phyloP scores from a whole-genome alignment of 2,888 invertebrate genomes.

The Steinernema hermaphroditum region DNA sequence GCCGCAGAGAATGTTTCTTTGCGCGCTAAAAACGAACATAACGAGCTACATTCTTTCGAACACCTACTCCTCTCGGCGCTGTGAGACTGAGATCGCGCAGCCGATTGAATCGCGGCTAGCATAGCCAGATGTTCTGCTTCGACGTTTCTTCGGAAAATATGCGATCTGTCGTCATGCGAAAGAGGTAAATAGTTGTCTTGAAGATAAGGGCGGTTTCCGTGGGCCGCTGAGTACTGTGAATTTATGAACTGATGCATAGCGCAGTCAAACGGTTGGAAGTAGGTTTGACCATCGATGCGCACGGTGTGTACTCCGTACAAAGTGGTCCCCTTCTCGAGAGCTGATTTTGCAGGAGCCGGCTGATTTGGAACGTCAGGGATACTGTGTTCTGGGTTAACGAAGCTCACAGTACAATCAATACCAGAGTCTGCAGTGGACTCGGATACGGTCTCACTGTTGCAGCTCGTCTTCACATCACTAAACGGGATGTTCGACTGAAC shows the following conservation, averaged over 20 bases:
- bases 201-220: slow-evolving; percentile 21
- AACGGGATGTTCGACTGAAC: slow-evolving; percentile 2
- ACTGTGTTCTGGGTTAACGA: background rate
- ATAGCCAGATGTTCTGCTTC: slow-evolving; percentile 17
- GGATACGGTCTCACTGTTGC: slow-evolving; percentile 2
- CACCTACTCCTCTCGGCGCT: slow-evolving; percentile 5
- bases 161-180: background rate
- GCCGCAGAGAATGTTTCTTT: slow-evolving; percentile 17
- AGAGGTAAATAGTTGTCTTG: slow-evolving; percentile 5
- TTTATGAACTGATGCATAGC: slow-evolving; percentile 22
- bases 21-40: background rate
- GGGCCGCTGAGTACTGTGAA: slow-evolving; percentile 10
- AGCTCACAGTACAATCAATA: background rate
- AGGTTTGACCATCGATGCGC: slow-evolving; percentile 44
- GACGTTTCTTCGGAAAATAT: background rate
- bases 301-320: slow-evolving; percentile 46
- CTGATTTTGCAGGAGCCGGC: background rate
- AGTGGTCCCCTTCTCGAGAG: slow-evolving; percentile 33
- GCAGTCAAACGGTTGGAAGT: slow-evolving; percentile 41
- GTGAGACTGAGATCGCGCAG: slow-evolving; percentile 17
- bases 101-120: slow-evolving; percentile 18
- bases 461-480: background rate
- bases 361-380: background rate
- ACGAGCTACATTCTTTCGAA: background rate
- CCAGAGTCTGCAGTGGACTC: slow-evolving; percentile 8